Conservation (phyloP, 2,888 invertebrate genomes). For the Neelides folsomi region DNA sequence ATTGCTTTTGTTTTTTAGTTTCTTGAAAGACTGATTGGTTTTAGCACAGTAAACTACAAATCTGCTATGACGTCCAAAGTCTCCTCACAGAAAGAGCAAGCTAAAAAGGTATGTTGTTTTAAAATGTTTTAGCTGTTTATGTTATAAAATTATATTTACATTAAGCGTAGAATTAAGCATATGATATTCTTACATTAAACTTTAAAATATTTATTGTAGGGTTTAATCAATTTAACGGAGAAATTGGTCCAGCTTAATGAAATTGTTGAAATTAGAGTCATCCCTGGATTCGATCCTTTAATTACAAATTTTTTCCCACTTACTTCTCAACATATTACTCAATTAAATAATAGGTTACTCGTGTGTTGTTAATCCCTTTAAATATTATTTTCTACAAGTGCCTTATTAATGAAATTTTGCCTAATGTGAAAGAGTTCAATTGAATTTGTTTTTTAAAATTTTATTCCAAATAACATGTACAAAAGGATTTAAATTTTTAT, state of each 20-base stretch:
- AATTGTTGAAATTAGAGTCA: conserved; percentile 14
- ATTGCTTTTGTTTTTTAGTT: conserved; percentile 2
- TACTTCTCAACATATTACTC: too few species aligned
- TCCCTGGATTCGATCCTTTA: conserved; percentile 9
- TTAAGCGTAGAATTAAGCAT: background rate
- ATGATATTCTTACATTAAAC: background rate
- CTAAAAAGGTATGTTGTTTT: background rate
- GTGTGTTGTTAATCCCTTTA: too few species aligned
- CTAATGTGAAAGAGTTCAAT: too few species aligned
- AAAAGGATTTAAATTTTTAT: too few species aligned
- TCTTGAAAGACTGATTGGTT: conserved; percentile 20
- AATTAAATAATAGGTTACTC: too few species aligned
- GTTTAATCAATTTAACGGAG: conserved; percentile 13
- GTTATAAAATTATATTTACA: background rate
- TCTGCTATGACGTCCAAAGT: conserved; percentile 14
- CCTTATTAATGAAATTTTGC: too few species aligned
- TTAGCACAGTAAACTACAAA: conserved; percentile 22
- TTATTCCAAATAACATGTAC: too few species aligned
- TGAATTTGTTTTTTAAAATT: too few species aligned
- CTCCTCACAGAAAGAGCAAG: conserved; percentile 10
- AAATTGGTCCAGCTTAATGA: conserved; percentile 23
- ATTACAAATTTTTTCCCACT: background rate
- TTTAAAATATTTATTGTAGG: conserved; percentile 11
- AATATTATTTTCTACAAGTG: too few species aligned
- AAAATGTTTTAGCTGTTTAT: background rate